Percentiles rank a stretch among this genome's conserved stretches.
Evolutionary conservation across 2,113 vertebrate genomes (phyloP).

Genomic region (Lipotes vexillifer): DNA sequence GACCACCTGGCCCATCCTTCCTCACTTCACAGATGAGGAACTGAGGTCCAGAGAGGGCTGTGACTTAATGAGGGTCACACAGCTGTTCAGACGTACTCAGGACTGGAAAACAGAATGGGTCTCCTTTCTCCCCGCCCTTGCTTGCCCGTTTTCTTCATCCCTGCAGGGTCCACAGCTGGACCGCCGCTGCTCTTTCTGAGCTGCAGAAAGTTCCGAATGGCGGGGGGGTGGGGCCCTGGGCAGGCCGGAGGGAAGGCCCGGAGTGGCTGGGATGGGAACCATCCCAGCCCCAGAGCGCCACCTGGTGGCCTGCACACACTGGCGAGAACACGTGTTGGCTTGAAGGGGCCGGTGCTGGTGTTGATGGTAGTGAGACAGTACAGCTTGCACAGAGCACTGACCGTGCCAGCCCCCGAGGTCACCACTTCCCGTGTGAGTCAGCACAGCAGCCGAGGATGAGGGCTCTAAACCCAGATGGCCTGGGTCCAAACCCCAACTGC

Average conservation of each 20-base stretch:
- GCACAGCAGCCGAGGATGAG: fast-evolving
- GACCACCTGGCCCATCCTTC: neutral
- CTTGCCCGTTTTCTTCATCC: neutral
- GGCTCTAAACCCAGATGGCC: neutral
- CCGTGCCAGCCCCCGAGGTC: neutral
- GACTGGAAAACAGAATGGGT: neutral
- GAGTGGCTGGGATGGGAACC: no score
- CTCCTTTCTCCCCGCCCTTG: neutral
- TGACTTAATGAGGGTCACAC: neutral
- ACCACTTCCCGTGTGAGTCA: fast-evolving
- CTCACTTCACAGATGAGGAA: neutral
- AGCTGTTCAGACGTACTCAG: neutral
- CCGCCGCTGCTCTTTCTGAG: neutral
- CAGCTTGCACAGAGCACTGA: neutral
- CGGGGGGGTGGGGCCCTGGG: neutral
- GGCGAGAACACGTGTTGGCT: fast-evolving
- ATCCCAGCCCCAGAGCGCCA: neutral
- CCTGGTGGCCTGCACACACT: conserved; percentile 28
- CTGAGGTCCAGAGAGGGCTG: neutral
- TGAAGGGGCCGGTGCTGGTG: neutral
- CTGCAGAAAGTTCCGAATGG: neutral
- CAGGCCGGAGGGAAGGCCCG: neutral
- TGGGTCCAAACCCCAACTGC: neutral
- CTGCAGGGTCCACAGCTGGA: neutral
- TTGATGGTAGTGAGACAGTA: no score